Percentiles rank a stretch among this genome's conserved stretches.
phyloP scores from a whole-genome alignment of 2,113 vertebrate genomes.

The Cyphomyrus plagiostoma region DNA sequence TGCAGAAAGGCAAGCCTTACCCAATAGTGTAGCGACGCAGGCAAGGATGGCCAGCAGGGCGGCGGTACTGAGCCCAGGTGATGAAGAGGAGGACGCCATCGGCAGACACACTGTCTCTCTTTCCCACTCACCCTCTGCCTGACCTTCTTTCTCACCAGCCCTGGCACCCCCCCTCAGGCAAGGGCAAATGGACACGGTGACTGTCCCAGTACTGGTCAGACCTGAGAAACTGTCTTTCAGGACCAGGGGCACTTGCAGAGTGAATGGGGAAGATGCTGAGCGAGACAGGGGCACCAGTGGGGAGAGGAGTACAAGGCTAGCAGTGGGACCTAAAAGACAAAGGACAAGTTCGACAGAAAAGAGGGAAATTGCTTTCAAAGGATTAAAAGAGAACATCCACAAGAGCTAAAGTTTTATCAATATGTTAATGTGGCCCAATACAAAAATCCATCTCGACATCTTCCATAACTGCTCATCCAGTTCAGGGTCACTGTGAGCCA shows the following conservation, averaged over 20 bases:
- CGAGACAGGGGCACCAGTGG: conserved; percentile 49
- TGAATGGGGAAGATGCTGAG: conserved; percentile 41
- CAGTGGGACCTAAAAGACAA: conserved; percentile 53
- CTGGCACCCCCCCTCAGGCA: conserved; percentile 67
- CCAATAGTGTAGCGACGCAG: conserved; percentile 71
- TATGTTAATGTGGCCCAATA: background rate
- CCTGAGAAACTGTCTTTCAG: conserved; percentile 69
- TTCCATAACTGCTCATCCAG: background rate
- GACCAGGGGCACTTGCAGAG: conserved; percentile 71
- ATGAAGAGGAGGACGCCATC: conserved; percentile 51
- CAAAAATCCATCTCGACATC: background rate
- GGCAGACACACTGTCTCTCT: conserved; percentile 53
- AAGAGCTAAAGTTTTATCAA: background rate
- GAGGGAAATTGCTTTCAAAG: background rate
- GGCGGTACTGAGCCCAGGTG: conserved; percentile 70
- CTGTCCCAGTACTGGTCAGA: conserved; percentile 73
- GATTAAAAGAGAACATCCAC: background rate
- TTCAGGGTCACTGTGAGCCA: background rate
- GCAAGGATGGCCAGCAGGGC: conserved; percentile 74
- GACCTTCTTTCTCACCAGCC: conserved; percentile 51
- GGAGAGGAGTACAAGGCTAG: conserved; percentile 61
- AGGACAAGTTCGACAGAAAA: background rate
- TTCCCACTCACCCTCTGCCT: conserved; percentile 51
- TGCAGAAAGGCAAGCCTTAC: conserved; percentile 47
- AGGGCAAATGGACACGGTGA: conserved; percentile 77